Conservation (phyloP, 35 echinoderm and acorn worm genomes). For the Nesometra sesokonis region DNA sequence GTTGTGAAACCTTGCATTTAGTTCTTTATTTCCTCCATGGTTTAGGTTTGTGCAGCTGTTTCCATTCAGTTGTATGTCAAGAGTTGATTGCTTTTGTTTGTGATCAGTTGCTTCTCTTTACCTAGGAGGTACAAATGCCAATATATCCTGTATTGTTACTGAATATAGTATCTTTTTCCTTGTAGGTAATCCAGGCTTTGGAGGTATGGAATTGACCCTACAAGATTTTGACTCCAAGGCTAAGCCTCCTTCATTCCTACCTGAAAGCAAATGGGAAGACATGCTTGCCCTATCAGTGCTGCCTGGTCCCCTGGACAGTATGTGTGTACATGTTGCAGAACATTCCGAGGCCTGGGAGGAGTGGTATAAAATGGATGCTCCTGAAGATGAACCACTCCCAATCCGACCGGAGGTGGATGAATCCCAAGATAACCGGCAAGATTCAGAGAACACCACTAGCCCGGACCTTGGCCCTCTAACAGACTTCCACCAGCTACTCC, state of each 20-base stretch:
- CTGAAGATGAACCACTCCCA: conserved; percentile 62
- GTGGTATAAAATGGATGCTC: conserved; percentile 64
- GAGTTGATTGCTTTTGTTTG: no score
- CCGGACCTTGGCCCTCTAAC: conserved; percentile 71
- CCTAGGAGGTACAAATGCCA: no score
- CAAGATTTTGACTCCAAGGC: conserved; percentile 89
- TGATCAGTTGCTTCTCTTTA: no score
- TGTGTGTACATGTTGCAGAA: conserved; percentile 87
- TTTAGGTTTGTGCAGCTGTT: no score
- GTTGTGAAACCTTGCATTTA: no score
- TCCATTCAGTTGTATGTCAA: no score
- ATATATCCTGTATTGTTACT: no score
- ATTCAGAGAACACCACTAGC: neutral
- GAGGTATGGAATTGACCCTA: conserved; percentile 74
- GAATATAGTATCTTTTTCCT: neutral
- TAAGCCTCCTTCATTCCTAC: conserved; percentile 50
- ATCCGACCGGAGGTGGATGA: conserved; percentile 30
- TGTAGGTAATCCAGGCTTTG: conserved; percentile 82
- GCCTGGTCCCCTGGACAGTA: conserved; percentile 66
- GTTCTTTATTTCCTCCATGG: no score
- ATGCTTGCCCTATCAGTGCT: conserved; percentile 83
- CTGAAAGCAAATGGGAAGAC: conserved; percentile 83
- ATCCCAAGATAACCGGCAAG: conserved; percentile 16
- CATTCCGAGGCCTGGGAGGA: conserved; percentile 51
- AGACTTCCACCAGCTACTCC: conserved; percentile 89